phyloP scores from a whole-genome alignment of 37 sponge, comb jelly and placozoan genomes.

The Beroe ovata region DNA sequence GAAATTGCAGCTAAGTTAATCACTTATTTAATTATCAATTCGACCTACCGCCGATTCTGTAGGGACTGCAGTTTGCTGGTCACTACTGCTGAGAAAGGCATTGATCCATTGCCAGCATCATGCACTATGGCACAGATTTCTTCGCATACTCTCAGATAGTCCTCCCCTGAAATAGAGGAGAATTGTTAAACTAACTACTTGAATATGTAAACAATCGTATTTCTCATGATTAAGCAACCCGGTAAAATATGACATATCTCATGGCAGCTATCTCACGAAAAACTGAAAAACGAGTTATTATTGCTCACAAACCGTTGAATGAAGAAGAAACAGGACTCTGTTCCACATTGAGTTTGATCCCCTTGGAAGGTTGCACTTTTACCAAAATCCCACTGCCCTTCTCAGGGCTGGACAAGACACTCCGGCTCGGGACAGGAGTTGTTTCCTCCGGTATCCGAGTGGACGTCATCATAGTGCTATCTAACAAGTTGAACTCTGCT shows the following conservation, averaged over 20 bases:
- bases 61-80: background rate
- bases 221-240: too few relatives aligned
- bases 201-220: too few relatives aligned
- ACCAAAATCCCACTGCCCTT: background rate
- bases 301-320: too few relatives aligned
- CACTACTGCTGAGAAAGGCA: background rate
- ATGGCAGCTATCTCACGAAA: too few relatives aligned
- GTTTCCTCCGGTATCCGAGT: background rate
- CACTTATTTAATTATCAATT: too few relatives aligned
- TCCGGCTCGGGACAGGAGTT: background rate
- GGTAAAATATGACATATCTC: too few relatives aligned
- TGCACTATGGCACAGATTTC: conserved; percentile 3
- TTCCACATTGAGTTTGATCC: background rate
- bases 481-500: conserved; percentile 5
- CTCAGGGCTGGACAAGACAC: background rate
- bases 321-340: too few relatives aligned
- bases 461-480: background rate
- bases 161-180: background rate
- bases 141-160: conserved; percentile 14
- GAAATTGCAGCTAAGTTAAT: too few relatives aligned
- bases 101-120: background rate
- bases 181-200: too few relatives aligned
- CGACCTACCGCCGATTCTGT: conserved; percentile 1
- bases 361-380: conserved; percentile 16
- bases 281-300: too few relatives aligned